Percentiles rank a stretch among this genome's conserved stretches.
phyloP scores from a whole-genome alignment of 1,140 invertebrate genomes.

The Delia radicum region DNA sequence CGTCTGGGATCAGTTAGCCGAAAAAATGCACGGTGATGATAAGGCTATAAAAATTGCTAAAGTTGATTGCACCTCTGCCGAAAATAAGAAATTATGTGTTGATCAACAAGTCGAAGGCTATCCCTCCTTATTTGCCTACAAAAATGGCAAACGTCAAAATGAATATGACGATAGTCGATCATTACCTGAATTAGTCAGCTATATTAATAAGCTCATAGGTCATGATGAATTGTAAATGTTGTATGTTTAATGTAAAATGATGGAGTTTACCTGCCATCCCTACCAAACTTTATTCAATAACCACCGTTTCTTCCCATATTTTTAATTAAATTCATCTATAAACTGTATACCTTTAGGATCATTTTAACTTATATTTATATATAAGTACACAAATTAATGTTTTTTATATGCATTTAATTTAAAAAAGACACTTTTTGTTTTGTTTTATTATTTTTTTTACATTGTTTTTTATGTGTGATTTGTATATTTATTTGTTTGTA shows the following conservation, averaged over 20 bases:
- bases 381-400: background rate
- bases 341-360: background rate
- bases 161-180: slow-evolving; percentile 73
- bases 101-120: slow-evolving; percentile 74
- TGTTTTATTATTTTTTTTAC: slow-evolving; percentile 2
- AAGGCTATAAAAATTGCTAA: slow-evolving; percentile 65
- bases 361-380: background rate
- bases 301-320: background rate
- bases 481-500: background rate
- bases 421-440: background rate
- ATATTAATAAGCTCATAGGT: slow-evolving; percentile 44
- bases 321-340: background rate
- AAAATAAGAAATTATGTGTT: slow-evolving; percentile 66
- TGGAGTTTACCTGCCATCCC: background rate
- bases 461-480: background rate
- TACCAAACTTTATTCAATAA: background rate
- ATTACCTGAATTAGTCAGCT: slow-evolving; percentile 61
- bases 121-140: slow-evolving; percentile 75
- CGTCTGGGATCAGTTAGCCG: slow-evolving; percentile 71
- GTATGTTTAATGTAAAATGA: background rate
- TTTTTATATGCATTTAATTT: background rate
- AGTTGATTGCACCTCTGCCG: slow-evolving; percentile 73
- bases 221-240: slow-evolving; percentile 46
- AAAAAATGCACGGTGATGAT: slow-evolving; percentile 61
- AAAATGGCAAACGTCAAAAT: slow-evolving; percentile 65